A percentile compares a stretch with the other conserved stretches of the same genome.
phyloP scores from a whole-genome alignment of 2,888 invertebrate genomes.

The Chorisops tibialis region DNA sequence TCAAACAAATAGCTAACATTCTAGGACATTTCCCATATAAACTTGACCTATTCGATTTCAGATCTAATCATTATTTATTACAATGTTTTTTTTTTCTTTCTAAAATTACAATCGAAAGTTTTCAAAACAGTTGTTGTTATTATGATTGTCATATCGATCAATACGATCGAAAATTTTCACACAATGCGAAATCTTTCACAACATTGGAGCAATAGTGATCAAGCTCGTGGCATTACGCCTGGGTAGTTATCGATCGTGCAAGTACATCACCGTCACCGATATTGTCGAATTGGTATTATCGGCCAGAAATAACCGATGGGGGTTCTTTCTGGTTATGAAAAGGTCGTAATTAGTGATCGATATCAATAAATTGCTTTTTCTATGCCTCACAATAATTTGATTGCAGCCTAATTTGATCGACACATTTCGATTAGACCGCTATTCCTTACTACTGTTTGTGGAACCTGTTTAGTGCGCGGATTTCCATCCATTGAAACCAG shows the following conservation, averaged over 20 bases:
- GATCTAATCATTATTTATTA: conserved; percentile 4
- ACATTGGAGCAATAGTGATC: neutral
- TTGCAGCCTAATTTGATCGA: conserved; percentile 18
- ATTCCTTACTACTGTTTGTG: conserved; percentile 4
- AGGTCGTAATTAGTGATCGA: conserved; percentile 19
- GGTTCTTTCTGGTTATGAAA: conserved; percentile 3
- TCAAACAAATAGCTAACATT: too few species aligned
- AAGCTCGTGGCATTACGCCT: neutral
- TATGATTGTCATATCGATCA: conserved; percentile 11
- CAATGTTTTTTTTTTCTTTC: conserved; percentile 12
- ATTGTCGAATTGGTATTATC: too few species aligned
- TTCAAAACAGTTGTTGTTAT: conserved; percentile 9
- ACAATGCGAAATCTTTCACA: neutral
- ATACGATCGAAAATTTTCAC: conserved; percentile 1
- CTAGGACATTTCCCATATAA: too few species aligned
- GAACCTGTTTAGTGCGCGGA: neutral
- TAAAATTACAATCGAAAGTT: neutral
- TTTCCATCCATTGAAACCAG: too few species aligned
- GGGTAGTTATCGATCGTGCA: too few species aligned
- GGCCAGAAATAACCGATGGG: neutral
- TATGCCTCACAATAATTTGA: conserved; percentile 4
- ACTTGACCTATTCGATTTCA: too few species aligned
- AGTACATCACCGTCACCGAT: too few species aligned
- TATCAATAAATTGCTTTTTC: conserved; percentile 19
- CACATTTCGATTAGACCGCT: conserved; percentile 13